Percentiles rank a stretch among this genome's conserved stretches.
Conservation (phyloP, 2,113 vertebrate genomes). For the Centropus unirufus region DNA sequence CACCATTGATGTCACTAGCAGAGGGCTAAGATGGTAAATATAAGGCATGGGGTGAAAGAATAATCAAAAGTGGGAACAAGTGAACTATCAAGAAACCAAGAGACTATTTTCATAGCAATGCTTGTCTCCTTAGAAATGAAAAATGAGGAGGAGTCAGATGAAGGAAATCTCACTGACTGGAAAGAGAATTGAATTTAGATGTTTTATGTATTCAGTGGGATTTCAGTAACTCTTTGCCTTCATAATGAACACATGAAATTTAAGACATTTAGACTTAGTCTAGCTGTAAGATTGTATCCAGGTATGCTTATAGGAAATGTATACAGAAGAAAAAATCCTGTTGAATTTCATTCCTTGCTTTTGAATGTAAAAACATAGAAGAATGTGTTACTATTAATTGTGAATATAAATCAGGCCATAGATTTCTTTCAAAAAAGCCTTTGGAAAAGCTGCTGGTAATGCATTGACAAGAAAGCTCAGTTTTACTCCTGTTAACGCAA, state of each 20-base stretch:
- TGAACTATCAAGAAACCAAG: constrained; percentile 4
- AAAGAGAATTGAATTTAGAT: constrained; percentile 5
- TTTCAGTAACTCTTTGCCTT: constrained; percentile 4
- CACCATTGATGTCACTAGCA: constrained; percentile 17
- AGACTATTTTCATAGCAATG: constrained; percentile 46
- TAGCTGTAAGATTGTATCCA: neutral
- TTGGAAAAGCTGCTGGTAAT: neutral
- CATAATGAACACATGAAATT: neutral
- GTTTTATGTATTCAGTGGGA: neutral
- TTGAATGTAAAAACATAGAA: neutral
- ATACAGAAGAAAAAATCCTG: neutral
- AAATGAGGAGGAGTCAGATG: constrained; percentile 45
- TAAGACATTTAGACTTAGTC: neutral
- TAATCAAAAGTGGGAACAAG: neutral
- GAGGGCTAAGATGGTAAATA: neutral
- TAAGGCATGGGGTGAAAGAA: constrained; percentile 22
- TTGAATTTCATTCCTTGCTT: constrained; percentile 14
- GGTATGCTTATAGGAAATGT: neutral
- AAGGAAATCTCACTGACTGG: constrained; percentile 37
- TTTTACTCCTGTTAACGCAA: constrained; percentile 24
- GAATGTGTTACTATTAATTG: constrained; percentile 46
- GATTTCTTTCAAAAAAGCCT: constrained; percentile 15
- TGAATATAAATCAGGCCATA: constrained; percentile 15
- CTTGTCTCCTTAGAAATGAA: constrained; percentile 62
- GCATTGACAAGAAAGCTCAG: neutral